Percentiles rank a stretch among this genome's conserved stretches.
Conservation (phyloP, 2,888 invertebrate genomes). For the Cistogaster globosa region DNA sequence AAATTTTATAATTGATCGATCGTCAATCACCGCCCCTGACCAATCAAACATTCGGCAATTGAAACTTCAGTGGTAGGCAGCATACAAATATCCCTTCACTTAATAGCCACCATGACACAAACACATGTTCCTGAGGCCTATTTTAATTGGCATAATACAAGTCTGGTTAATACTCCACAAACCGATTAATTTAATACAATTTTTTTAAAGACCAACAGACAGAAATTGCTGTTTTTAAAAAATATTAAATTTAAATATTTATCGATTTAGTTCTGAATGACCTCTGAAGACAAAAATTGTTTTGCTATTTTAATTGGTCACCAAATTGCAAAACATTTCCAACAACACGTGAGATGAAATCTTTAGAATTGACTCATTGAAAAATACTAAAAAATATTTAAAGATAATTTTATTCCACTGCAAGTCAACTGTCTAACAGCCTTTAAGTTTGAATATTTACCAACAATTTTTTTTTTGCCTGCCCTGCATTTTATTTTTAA, state of each 20-base stretch:
- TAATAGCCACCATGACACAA: slow-evolving; percentile 57
- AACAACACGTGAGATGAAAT: slow-evolving; percentile 36
- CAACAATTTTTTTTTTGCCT: too few relatives aligned
- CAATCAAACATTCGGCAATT: slow-evolving; percentile 28
- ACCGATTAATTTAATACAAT: not conserved
- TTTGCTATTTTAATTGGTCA: slow-evolving; percentile 61
- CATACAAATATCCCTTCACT: slow-evolving; percentile 64
- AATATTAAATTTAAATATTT: slow-evolving; percentile 63
- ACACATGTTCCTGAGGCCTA: slow-evolving; percentile 43
- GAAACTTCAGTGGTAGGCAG: not conserved
- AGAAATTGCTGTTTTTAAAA: slow-evolving; percentile 26
- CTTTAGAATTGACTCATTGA: slow-evolving; percentile 14
- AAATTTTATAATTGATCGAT: slow-evolving; percentile 16
- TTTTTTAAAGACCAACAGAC: not conserved
- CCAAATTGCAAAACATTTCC: slow-evolving; percentile 35
- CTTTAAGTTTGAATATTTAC: too few relatives aligned
- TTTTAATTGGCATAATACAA: slow-evolving; percentile 27
- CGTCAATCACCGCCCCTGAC: slow-evolving; percentile 68
- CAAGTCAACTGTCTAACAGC: too few relatives aligned
- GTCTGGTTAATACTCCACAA: not conserved
- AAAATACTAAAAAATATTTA: not conserved
- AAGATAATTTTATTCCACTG: too few relatives aligned
- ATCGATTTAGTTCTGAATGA: slow-evolving; percentile 59
- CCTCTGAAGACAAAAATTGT: slow-evolving; percentile 18
- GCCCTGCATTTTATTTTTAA: slow-evolving; percentile 1